Base-by-base conservation (phyloP, 2,797 vertebrate species). In the Brotula barbata region DNA sequence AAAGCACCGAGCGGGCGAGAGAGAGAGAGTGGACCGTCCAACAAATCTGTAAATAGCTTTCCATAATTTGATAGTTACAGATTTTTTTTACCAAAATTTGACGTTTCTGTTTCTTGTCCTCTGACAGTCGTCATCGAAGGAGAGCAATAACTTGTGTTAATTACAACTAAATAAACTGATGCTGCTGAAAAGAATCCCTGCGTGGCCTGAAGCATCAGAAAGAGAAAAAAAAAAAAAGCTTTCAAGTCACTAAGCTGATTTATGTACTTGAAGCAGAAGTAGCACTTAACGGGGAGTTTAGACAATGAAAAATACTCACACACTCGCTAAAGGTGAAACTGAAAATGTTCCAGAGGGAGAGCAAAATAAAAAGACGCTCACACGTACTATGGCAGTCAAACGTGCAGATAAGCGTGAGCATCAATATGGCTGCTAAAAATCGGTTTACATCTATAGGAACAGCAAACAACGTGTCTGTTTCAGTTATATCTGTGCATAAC, bases 131-230 rank as follows among this genome's bases (percentile, higher is more conserved):
- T 80, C 66, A 76, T 21, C 39, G 63, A 77, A 71, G 73, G 74
- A 80, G 69, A 81, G 72, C 63, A 41, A 62, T 71, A 82, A 70
- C 66, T 51, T 28, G 12, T 56, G 73, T 82, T 87, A 78, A 87
- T 88, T 85, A 84, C 77, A 71, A 64, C 68, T 65, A 67, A 70
- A 47, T 79, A 59, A 75, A 75, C 62, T 64, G 54, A 80, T 74
- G 71, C 31, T 52, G 59, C 45, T 36, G 7, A 13, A 12, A 10
- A 49, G 49, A 71, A 52, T 64, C 54, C 34, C 64, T 50, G 58
- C 46, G 49, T 47, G 22, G 58, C 75, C 69, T 16, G 15, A 42
- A 67, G 78, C 78, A 56, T 59, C 59, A 60, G 66, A 51, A 50
- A 49, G 47, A 70, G 77, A 77, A 51, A 64, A 55, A 73, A 75